Conservation (phyloP, 2,888 invertebrate genomes). For the Nudaria mundana region DNA sequence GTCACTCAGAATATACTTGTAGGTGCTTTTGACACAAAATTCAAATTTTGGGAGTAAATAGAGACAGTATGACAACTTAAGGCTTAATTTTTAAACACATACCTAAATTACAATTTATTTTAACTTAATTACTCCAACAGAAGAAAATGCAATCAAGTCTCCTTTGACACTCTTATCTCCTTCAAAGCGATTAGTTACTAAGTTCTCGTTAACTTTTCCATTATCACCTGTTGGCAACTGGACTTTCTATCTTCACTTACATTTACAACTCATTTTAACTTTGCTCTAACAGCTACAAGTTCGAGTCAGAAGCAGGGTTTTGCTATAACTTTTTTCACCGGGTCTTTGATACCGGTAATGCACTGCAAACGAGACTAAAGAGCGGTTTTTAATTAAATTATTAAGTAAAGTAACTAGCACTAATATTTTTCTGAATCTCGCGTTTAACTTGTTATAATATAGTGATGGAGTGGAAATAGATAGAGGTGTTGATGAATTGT, state of each 20-base stretch:
- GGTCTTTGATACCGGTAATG: background rate
- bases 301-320: background rate
- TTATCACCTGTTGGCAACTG: constrained; percentile 33
- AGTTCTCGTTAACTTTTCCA: constrained; percentile 25
- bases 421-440: background rate
- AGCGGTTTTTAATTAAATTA: background rate
- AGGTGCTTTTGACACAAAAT: too few species aligned
- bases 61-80: too few species aligned
- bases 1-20: too few species aligned
- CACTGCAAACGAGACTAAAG: constrained; percentile 5
- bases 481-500: too few species aligned
- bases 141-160: too few species aligned
- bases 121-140: too few species aligned
- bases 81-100: too few species aligned
- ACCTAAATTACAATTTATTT: too few species aligned
- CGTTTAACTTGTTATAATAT: too few species aligned
- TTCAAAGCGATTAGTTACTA: constrained; percentile 21
- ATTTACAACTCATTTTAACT: constrained; percentile 37
- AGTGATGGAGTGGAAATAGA: too few species aligned
- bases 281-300: constrained; percentile 11
- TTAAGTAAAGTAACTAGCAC: background rate
- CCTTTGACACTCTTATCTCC: background rate
- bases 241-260: constrained; percentile 25
- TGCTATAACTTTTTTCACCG: constrained; percentile 10
- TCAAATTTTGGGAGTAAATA: too few species aligned